Conservation (phyloP, 2,888 invertebrate genomes). For the Mactromeris polynyma region DNA sequence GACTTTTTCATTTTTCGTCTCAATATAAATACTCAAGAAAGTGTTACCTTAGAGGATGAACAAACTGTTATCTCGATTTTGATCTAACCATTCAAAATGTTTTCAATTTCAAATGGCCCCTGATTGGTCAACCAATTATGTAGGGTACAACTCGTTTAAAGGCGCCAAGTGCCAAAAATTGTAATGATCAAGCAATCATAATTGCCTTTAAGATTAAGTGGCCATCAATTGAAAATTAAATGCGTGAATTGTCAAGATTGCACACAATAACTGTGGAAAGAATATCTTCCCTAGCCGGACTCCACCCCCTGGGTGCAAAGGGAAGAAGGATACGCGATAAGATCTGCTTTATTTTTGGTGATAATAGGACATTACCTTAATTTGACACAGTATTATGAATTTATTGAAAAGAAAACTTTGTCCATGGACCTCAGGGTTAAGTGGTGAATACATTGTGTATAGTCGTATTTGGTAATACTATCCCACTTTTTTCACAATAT, state of each 20-base stretch:
- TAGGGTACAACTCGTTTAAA: conserved; percentile 58
- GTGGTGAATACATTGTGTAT: conserved; percentile 40
- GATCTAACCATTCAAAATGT: conserved; percentile 56
- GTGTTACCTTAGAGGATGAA: conserved; percentile 47
- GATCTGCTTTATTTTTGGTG: conserved; percentile 58
- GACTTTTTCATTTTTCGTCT: background rate
- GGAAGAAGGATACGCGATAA: conserved; percentile 63
- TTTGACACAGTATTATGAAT: conserved; percentile 67
- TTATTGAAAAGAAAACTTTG: conserved; percentile 65
- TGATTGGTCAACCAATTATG: conserved; percentile 70
- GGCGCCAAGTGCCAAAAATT: conserved; percentile 65
- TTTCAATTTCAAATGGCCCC: conserved; percentile 50
- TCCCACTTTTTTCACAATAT: conserved; percentile 49
- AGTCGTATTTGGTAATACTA: conserved; percentile 28
- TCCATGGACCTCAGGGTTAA: conserved; percentile 65
- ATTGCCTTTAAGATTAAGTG: conserved; percentile 68
- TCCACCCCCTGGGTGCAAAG: conserved; percentile 65
- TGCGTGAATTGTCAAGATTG: conserved; percentile 63
- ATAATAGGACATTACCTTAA: conserved; percentile 68
- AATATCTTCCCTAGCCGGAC: conserved; percentile 56
- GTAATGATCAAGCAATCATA: conserved; percentile 63
- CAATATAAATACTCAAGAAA: conserved; percentile 45
- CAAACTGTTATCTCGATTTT: conserved; percentile 51
- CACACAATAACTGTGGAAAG: conserved; percentile 51
- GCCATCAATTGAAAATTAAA: conserved; percentile 68